Base-by-base conservation (phyloP, 1,140 invertebrate genomes). In the Drosophila bipectinata region DNA sequence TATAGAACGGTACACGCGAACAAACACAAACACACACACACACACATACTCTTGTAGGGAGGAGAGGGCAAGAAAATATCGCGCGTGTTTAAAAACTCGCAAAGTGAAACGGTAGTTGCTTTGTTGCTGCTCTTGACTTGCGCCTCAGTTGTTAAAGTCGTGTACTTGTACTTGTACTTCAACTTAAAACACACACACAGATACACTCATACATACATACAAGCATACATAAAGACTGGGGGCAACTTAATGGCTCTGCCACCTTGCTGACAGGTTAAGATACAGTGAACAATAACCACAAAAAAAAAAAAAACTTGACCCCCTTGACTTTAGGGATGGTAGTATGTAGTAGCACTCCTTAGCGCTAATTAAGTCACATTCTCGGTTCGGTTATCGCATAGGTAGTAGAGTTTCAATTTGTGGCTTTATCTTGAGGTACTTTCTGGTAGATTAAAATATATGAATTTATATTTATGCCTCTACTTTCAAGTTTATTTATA, bases 1-100 rank as follows among this genome's bases (percentile, higher is more conserved):
- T 83, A 76, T 83, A 83, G 79, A 84, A 83, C 80, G 72, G 63
- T 82, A 83, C 60, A 82, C 78, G 59, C 60, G 59, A 49, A 49
- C 48, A 73, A 28, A 32, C 49, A 49, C 48, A 73, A 28, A 32
- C 49, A 60, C 10, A 10, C 8, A 9, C 10, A 57, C 34, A 44
- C 9, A 53, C 58, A n/a, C 24, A 34, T 14, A 60, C 4, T 30
- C 10, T 18, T 15, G 0, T 9, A 18, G 7, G 41, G 6, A n/a
- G 39, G 39, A 37, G 10, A 44, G 51, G 9, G 12, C 28, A 68
- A 55, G 68, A 69, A 71, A 49, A 67, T 41, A 64, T 51, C 44
- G 72, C 72, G 49, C 72, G 72, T 75, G 72, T 57, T 66, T 53
- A 66, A 75, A 72, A 74, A 64, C 26, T 32, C 47, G 39, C 71